Conservation (phyloP, 1,140 invertebrate species). For the Leptonema lineaticorne region DNA sequence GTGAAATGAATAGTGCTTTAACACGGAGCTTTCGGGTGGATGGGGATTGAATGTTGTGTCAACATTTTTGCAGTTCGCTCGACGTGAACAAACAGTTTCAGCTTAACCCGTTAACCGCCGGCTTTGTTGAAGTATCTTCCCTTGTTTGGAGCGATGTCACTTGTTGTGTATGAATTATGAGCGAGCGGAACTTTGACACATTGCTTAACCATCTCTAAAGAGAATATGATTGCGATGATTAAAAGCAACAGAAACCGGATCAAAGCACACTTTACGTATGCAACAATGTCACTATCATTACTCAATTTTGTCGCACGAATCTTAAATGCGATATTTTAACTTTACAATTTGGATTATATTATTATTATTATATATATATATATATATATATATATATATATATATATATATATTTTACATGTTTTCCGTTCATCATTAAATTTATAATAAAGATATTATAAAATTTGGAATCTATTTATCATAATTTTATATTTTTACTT, state of each 20-base stretch:
- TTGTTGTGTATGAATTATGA: constrained; percentile 29
- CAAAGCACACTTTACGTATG: background rate
- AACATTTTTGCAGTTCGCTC: background rate
- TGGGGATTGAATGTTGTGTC: background rate
- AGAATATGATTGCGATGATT: constrained; percentile 19
- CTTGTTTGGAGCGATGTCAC: constrained; percentile 16
- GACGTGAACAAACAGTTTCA: background rate
- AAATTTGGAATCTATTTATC: constrained; percentile 40
- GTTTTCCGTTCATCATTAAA: too few relatives aligned
- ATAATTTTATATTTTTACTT: constrained; percentile 39
- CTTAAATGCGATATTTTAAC: too few relatives aligned
- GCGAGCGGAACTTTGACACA: constrained; percentile 24
- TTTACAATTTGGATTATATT: too few relatives aligned
- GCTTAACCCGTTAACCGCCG: constrained; percentile 21
- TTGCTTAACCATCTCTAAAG: constrained; percentile 13
- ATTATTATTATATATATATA: too few relatives aligned
- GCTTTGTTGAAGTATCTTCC: constrained; percentile 18
- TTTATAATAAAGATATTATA: constrained; percentile 18
- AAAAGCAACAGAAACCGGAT: background rate
- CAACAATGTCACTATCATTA: too few relatives aligned
- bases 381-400: too few relatives aligned
- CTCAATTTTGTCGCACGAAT: too few relatives aligned
- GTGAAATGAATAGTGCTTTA: background rate
- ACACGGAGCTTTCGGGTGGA: background rate
- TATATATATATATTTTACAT: too few relatives aligned